Conservation (phyloP, 2,888 invertebrate genomes). For the Microplitis deprimator region DNA sequence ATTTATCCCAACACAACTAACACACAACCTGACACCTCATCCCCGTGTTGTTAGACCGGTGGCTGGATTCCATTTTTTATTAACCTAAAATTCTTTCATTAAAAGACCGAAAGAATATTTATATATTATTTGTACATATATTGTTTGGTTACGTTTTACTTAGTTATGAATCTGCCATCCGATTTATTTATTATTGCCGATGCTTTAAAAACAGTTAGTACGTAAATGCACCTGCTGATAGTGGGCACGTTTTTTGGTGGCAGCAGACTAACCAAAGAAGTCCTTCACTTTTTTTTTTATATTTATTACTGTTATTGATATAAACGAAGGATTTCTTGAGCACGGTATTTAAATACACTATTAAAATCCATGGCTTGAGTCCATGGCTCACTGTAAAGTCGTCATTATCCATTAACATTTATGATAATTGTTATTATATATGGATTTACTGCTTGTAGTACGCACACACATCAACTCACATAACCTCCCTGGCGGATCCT, state of each 20-base stretch:
- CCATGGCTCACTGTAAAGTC: constrained; percentile 59
- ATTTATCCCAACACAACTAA: neutral
- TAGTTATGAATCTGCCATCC: constrained; percentile 26
- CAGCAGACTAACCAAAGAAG: constrained; percentile 51
- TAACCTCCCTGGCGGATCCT: constrained; percentile 20
- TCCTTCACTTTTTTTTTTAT: constrained; percentile 50
- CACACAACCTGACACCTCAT: constrained; percentile 8
- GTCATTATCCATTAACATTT: constrained; percentile 26
- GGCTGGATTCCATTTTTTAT: neutral
- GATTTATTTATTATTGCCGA: constrained; percentile 12
- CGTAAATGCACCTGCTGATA: constrained; percentile 61
- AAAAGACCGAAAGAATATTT: neutral
- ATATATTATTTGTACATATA: neutral
- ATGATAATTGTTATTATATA: neutral
- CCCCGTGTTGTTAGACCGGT: neutral
- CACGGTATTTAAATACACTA: constrained; percentile 55
- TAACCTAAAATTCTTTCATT: neutral
- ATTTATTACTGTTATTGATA: neutral
- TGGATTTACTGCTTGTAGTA: constrained; percentile 63
- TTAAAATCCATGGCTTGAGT: constrained; percentile 70
- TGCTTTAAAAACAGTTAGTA: constrained; percentile 21
- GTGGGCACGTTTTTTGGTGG: constrained; percentile 37
- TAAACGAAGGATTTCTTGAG: constrained; percentile 39
- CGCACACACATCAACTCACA: constrained; percentile 56
- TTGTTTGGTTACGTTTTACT: neutral